These are phyloP conservation scores for Naja naja DNA, from an alignment of 2,113 vertebrate genomes.

Conservation along the genomic window DNA sequence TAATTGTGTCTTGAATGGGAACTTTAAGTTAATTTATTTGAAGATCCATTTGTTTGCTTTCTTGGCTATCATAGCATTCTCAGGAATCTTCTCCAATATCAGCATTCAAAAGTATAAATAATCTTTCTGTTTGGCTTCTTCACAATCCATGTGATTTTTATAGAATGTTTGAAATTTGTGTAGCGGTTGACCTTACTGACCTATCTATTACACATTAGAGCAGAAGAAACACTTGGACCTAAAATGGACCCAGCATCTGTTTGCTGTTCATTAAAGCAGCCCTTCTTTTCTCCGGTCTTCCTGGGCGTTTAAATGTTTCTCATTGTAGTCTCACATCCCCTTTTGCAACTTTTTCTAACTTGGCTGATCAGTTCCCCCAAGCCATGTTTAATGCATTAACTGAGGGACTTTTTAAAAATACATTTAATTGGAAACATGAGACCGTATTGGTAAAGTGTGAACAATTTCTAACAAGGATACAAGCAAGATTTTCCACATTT, in stretches of 20 bases:
- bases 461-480: neutral
- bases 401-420: slow-evolving; percentile 47
- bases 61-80: neutral
- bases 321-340: neutral
- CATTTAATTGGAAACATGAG: slow-evolving; percentile 54
- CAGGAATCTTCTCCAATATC: neutral
- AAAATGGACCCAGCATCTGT: neutral
- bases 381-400: slow-evolving; percentile 31
- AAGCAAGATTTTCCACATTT: neutral
- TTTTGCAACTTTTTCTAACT: neutral
- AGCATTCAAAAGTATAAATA: neutral
- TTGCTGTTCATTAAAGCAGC: neutral
- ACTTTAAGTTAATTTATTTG: neutral
- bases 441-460: slow-evolving; percentile 45
- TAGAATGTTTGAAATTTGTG: neutral
- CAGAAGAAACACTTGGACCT: neutral
- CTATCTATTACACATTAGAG: neutral
- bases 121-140: neutral
- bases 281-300: neutral
- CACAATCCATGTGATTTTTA: neutral
- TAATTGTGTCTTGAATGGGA: neutral
- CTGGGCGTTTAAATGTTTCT: slow-evolving; percentile 5
- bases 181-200: neutral
- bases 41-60: neutral
- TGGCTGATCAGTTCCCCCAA: slow-evolving; percentile 32